Base-by-base conservation (phyloP, 2,113 vertebrate genomes). In the Cochlearius cochlearius region DNA sequence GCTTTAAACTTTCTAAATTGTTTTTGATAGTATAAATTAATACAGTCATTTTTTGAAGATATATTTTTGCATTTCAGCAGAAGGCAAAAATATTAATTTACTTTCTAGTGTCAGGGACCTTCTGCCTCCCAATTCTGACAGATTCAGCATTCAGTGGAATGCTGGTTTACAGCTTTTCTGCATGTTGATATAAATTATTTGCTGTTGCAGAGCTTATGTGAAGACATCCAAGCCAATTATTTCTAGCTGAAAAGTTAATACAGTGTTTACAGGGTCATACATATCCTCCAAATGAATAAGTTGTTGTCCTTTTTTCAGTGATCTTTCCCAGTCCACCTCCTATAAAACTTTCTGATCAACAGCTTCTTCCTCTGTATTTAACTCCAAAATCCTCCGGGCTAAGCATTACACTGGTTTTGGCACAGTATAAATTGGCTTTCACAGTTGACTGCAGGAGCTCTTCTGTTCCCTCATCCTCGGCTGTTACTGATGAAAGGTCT, bases 341-440 rank as follows among this genome's bases (percentile, higher is more conserved):
- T 93, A 72, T 39, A 59, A 92, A 97, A 89, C 56, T 49, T 82
- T 89, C 80, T 27, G 11, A 92, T 90, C 89, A 90, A 72, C 81
- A 86, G 77, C 83, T 96, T 96, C 93, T 96, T 93, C 88, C 71
- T 78, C 82, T 47, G 10, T 64, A 71, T 95, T 96, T 97, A 68
- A 75, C 81, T 94, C 71, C 86, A 81, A 85, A 96, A 96, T 91
- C 76, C 58, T 91, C 80, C 84, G 38, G 27, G 43, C 63, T 92
- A 93, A 94, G 92, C 62, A 90, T 94, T 80, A 62, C 47, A 27
- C 53, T 49, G 90, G 19, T 97, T 96, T 95, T 97, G 97, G 96
- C 97, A 98, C 15, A 10, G 58, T 81, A 72, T 94, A 94, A 97
- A 98, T 93, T 92, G 79, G 18, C 91, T 95, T 96, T 96, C 96